Evolutionary conservation across 2,888 invertebrate species (phyloP).

Genomic region (Caenorhabditis imperialis): DNA sequence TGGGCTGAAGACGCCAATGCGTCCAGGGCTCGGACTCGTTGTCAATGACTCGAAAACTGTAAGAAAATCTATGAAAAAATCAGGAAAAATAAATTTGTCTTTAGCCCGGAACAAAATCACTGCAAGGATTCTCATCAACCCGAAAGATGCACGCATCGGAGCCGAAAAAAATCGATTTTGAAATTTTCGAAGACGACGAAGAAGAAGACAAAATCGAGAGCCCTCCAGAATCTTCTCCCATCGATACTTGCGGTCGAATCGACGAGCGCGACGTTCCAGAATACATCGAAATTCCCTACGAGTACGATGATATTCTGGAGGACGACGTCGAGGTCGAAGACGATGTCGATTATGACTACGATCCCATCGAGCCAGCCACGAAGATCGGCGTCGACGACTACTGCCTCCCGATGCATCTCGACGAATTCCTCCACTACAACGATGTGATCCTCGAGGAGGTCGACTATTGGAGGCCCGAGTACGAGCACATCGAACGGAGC

Average conservation of each 20-base stretch:
- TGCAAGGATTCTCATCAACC: conserved; percentile 27
- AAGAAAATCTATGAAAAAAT: no score
- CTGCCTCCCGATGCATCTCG: not conserved
- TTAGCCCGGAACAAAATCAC: conserved; percentile 27
- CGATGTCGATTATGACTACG: not conserved
- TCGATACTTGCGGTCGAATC: conserved; percentile 11
- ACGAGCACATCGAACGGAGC: not conserved
- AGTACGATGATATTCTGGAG: conserved; percentile 1
- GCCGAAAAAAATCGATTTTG: conserved; percentile 4
- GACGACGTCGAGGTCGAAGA: no score
- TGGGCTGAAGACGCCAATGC: conserved; percentile 27
- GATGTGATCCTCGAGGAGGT: conserved; percentile 23
- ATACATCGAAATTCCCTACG: conserved; percentile 8
- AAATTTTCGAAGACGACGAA: conserved; percentile 30
- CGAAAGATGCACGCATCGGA: conserved; percentile 9
- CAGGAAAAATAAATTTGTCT: no score
- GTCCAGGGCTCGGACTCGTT: conserved; percentile 35
- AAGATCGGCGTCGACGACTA: conserved; percentile 24
- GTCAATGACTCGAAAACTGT: conserved; percentile 39
- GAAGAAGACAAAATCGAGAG: conserved; percentile 2
- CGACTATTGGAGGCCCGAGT: not conserved
- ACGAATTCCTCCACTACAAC: conserved; percentile 8
- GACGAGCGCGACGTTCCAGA: conserved; percentile 12
- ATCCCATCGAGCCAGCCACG: conserved; percentile 35
- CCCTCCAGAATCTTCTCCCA: no score